Percentiles rank a stretch among this genome's conserved stretches.
These are phyloP conservation scores for Holotrichia oblita DNA, from an alignment of 1,140 invertebrate species.

Conservation along the genomic window DNA sequence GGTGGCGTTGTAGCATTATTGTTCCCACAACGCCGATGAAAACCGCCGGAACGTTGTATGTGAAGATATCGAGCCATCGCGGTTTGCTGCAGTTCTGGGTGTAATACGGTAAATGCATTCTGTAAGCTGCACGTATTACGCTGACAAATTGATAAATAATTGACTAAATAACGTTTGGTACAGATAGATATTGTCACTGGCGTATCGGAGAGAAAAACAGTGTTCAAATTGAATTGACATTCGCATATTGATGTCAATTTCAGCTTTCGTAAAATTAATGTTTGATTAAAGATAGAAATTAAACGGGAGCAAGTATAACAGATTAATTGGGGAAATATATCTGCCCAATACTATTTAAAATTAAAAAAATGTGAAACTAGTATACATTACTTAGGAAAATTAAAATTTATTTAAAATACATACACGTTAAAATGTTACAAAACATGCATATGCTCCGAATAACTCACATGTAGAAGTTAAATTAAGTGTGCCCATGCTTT, in stretches of 20 bases:
- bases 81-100: neutral
- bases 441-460: too few species aligned
- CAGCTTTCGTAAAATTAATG: neutral
- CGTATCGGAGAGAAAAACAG: neutral
- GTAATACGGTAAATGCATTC: neutral
- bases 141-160: neutral
- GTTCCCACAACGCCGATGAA: neutral
- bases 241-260: neutral
- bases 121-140: neutral
- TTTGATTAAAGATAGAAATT: too few species aligned
- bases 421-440: too few species aligned
- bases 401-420: too few species aligned
- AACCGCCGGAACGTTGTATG: too few species aligned
- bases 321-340: too few species aligned
- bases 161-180: neutral
- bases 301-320: too few species aligned
- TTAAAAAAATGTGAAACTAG: too few species aligned
- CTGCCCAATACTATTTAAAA: too few species aligned
- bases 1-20: slow-evolving; percentile 3
- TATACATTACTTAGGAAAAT: too few species aligned
- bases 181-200: neutral
- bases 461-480: too few species aligned
- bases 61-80: neutral
- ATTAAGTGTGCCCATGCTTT: too few species aligned
- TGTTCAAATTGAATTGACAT: neutral